Evolutionary conservation across 2,113 vertebrate genomes (phyloP), one percentile per base, ranked within the genome.

Genomic region (Geococcyx californianus): DNA sequence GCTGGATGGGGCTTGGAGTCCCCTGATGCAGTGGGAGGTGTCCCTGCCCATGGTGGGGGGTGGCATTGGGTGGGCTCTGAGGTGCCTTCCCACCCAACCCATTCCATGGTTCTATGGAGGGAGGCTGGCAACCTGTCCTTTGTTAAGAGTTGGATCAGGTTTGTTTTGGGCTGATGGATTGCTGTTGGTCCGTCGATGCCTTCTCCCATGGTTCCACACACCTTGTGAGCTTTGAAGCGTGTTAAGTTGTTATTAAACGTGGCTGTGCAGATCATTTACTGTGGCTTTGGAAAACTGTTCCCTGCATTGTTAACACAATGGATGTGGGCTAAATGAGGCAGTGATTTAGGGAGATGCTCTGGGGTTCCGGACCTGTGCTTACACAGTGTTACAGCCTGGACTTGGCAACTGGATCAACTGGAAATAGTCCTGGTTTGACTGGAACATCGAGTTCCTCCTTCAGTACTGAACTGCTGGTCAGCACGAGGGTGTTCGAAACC

Each of bases 61-160:
- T 24, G 47, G 47, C 10, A 49, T 23, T 49, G 47, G 47, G 24
- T 49, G 47, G 47, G 47, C 47, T 49, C 24, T 24, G 12, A 49
- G 21, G 47, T 49, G 21, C 47, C 47, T 49, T 49, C 47, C 47
- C 10, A 24, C 47, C 47, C 47, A 49, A 49, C 23, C 47, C 21
- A 20, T 49, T 49, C 21, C 21, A 49, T 24, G 47, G 20, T 47
- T 47, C 45, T 47, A 20, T 47, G 17, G 16, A 55, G 36, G 12
- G 51, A 13, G 10, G 59, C 16, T 36, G 25, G 29, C 67, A 44
- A 36, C 24, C n/a, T 4, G 7, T 29, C 16, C 73, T 44, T 56
- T 44, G 42, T n/a, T 13, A n/a, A 3, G 26, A 21, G 49, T 9
- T 52, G 69, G n/a, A 3, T 26, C 44, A 1, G 0, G 0, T 11